Base-by-base conservation (phyloP, 2,888 invertebrate genomes). In the Caenorhabditis macrosperma region DNA sequence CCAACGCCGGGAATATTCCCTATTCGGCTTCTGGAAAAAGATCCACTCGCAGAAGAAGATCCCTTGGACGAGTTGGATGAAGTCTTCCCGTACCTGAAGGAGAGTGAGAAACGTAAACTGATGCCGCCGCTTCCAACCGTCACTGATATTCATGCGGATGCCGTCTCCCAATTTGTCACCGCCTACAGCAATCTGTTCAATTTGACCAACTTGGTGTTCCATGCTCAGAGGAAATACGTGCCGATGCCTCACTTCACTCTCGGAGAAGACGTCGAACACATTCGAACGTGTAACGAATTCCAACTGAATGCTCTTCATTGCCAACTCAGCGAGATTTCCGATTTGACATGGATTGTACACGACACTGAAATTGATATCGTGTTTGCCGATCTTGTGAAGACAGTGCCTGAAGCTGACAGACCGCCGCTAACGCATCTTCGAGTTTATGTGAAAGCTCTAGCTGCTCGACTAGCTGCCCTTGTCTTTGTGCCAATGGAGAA, bases 131-230 rank as follows among this genome's bases (percentile, higher is more conserved):
- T 30, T 0, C 72, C 72, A 0, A 72, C 72, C 4, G 44, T 72
- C 35, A 64, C 63, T 9, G 72, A 72, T n/a, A 72, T 72, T 22
- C 72, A 72, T 30, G 72, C 72, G 4, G 57, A 57, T 6, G 46
- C 72, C 0, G 63, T 72, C 28, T 64, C 72, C 9, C 63, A 55
- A 10, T 68, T 63, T n/a, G 72, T 78, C 17, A 68, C 59, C 28
- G 60, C 52, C 17, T 77, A 68, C 63, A 41, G 50, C 15, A 68
- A 77, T 26, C 26, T 77, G 44, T 77, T 77, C 57, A 59, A 22
- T 30, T 12, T 77, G 22, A 63, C 77, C 30, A 77, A 77, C 17
- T 17, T 69, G 20, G 9, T 77, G 6, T 52, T 52, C 22, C 77
- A 77, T 30, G 68, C 69, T 12, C 69, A 55, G 46, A 41, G 69